phyloP scores from a whole-genome alignment of 2,797 vertebrate genomes.

The Hydrolagus colliei region DNA sequence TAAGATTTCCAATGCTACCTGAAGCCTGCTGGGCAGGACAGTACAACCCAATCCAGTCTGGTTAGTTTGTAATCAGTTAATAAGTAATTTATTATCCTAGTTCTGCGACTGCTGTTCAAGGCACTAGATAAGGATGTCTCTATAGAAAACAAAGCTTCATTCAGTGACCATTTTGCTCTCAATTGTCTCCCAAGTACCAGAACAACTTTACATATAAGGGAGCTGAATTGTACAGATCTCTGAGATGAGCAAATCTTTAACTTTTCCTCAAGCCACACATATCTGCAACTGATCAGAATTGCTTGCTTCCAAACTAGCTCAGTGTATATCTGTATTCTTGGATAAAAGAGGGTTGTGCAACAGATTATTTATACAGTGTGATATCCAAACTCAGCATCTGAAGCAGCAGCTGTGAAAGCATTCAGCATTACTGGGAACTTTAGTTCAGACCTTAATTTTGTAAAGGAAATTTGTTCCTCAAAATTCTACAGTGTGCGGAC shows the following conservation, averaged over 20 bases:
- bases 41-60: conserved; percentile 34
- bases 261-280: not conserved
- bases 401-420: not conserved
- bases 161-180: not conserved
- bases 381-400: not conserved
- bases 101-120: not conserved
- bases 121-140: not conserved
- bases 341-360: not conserved
- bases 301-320: not conserved
- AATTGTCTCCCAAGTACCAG: not conserved
- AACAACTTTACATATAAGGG: not conserved
- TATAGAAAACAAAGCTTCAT: not conserved
- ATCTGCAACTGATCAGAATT: not conserved
- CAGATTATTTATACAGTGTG: too few species aligned
- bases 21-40: not conserved
- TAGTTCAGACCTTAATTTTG: not conserved
- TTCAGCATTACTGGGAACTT: not conserved
- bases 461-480: not conserved
- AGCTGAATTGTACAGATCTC: not conserved
- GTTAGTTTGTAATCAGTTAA: conserved; percentile 49
- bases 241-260: not conserved
- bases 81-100: conserved; percentile 48
- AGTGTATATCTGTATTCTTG: not conserved
- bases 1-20: not conserved
- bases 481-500: not conserved